Conservation (phyloP, 2,113 vertebrate genomes). For the Urocolius indicus region DNA sequence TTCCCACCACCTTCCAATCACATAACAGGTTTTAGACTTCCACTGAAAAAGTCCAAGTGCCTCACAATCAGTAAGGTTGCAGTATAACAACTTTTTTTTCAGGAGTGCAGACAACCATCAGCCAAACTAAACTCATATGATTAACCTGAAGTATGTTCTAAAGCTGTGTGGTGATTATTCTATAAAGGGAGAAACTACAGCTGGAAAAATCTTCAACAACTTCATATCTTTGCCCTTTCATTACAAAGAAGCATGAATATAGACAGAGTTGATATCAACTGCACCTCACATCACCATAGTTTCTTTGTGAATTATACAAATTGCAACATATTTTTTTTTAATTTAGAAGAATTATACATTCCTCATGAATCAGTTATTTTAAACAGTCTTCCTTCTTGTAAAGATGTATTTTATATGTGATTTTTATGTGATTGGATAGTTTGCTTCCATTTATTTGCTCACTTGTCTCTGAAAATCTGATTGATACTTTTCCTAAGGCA, state of each 20-base stretch:
- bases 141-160: constrained; percentile 38
- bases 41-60: background rate
- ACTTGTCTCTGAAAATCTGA: constrained; percentile 1
- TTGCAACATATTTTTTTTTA: background rate
- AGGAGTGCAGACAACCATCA: constrained; percentile 7
- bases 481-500: background rate
- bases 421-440: background rate
- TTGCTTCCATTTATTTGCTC: background rate
- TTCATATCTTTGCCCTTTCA: constrained; percentile 11
- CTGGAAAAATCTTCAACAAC: constrained; percentile 43
- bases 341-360: background rate
- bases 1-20: background rate
- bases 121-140: constrained; percentile 31
- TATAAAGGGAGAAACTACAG: constrained; percentile 7
- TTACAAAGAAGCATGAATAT: background rate
- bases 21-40: background rate
- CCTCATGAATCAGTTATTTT: background rate
- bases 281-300: background rate
- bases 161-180: constrained; percentile 41
- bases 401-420: background rate
- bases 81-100: background rate
- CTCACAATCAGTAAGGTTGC: background rate
- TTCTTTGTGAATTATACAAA: constrained; percentile 26
- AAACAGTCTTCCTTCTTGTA: background rate
- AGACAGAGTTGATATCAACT: background rate